phyloP scores from a whole-genome alignment of 2,797 vertebrate species.

The Cichlasoma orientale region DNA sequence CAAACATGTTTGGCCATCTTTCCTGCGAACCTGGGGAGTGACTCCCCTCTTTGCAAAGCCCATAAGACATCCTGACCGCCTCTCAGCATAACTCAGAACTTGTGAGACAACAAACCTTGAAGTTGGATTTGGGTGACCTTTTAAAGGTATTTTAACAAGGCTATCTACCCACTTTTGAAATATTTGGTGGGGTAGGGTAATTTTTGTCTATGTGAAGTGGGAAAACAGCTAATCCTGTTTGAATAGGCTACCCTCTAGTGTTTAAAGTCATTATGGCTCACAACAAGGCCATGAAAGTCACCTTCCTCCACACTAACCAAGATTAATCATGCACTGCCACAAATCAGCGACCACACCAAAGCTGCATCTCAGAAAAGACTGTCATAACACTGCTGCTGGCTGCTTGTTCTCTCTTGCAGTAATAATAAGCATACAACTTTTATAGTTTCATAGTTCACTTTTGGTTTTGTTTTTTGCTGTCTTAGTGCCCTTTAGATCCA shows the following conservation, averaged over 20 bases:
- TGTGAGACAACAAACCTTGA: slow-evolving; percentile 68
- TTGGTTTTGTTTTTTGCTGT: background rate
- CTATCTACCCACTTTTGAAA: slow-evolving; percentile 58
- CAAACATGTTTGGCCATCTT: slow-evolving; percentile 77
- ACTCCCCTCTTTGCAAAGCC: slow-evolving; percentile 49
- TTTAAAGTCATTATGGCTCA: slow-evolving; percentile 50
- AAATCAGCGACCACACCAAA: slow-evolving; percentile 13
- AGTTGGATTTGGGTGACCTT: slow-evolving; percentile 70
- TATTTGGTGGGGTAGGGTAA: slow-evolving; percentile 48
- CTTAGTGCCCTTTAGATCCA: background rate
- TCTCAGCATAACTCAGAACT: slow-evolving; percentile 53
- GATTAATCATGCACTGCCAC: slow-evolving; percentile 42
- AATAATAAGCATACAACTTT: background rate
- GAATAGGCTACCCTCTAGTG: slow-evolving; percentile 79
- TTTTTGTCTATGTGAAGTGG: slow-evolving; percentile 49
- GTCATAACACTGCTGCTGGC: slow-evolving; percentile 6
- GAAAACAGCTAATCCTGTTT: slow-evolving; percentile 58
- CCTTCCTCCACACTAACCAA: background rate
- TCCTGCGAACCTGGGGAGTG: slow-evolving; percentile 65
- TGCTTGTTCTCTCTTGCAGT: background rate
- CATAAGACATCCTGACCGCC: slow-evolving; percentile 43
- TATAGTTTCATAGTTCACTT: background rate
- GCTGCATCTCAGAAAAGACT: slow-evolving; percentile 27
- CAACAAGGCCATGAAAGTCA: slow-evolving; percentile 14
- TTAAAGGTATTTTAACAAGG: slow-evolving; percentile 68